Evolutionary conservation across 2,888 invertebrate species (phyloP), one percentile per base, ranked within the genome.

Genomic region (Oscheius sp.): DNA sequence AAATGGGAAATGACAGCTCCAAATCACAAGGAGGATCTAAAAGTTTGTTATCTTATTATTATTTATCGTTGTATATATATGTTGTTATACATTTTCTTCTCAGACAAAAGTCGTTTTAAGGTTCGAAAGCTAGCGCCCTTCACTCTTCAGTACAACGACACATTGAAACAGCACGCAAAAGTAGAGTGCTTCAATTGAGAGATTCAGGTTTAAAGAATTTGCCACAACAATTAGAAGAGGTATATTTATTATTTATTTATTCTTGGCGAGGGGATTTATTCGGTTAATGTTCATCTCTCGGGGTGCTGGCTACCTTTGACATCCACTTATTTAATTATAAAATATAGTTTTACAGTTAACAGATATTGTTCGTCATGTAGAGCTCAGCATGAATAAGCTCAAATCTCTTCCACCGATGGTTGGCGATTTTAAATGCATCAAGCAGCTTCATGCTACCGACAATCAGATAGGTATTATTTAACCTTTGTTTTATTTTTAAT

Each of bases 111-210:
- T n/a, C n/a, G n/a, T 6, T 64, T 49, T 24, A 5, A 77, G 77
- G 74, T 32, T 9, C 51, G 33, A 74, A 74, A 54, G 76, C 80
- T 6, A 82, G 81, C 2, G 80, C 83, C 3, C 82, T 84, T 1
- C 67, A 71, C 1, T 68, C 82, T 14, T 70, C 73, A 68, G 91
- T 94, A 63, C 94, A 94, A 86, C 93, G 92, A 86, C 96, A 96
- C 87, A 91, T 94, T 85, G 94, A 95, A 86, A 95, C 93, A 64
- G 95, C 96, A 14, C 91, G 93, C 82, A 96, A 96, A 89, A 97
- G 96, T 22, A 95, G 96, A 17, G 92, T 94, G 36, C 89, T 96
- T 71, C 94, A 94, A 87, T 89, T 97, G 73, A 92, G 93, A 2
- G 91, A 92, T 80, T 90, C 91, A 68, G 92, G 92, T 82, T 88